Base-by-base conservation (phyloP, 2,888 invertebrate species). In the Anticlea derivata region DNA sequence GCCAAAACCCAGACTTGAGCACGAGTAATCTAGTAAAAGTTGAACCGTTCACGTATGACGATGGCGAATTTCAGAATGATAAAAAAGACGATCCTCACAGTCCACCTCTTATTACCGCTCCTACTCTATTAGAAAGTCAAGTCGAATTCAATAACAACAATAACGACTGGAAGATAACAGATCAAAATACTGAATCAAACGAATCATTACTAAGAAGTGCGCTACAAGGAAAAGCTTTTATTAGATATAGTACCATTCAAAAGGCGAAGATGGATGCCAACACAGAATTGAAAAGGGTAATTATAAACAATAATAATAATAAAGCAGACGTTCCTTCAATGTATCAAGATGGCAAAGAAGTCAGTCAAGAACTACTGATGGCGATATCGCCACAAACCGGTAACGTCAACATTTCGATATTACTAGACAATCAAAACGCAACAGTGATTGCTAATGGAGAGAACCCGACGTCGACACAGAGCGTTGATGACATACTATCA, bases 131-230 rank as follows among this genome's bases (percentile, higher is more conserved):
- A 76, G 93, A 90, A 66, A 83, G 73, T 66, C 83, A 82, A 77
- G 78, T 80, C 38, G 89, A 92, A 92, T 92, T 91, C 82, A 92
- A 93, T 75, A 94, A 95, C 69, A 96, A 95, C 75, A 95, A 96
- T 79, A 96, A 96, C 80, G 95, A 96, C 78, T 95, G 95, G 95
- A 95, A 95, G 76, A 92, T 95, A 75, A 94, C 94, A 48, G 94
- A 95, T 75, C 94, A 95, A 80, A 95, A 95, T 71, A 82, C 86
- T 20, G 89, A 89, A 70, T 88, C 92, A 17, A 92, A 95, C 11
- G 96, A 96, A 73, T 96, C 96, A 22, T 83, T 97, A 58, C 83
- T 97, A 58, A 92, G 96, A 65, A 96, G 94, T 75, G 96, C 96
- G 6, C 91, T 97, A 58, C 96, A 96, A 78, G 96, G 96, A 34